Percentiles rank a stretch among this genome's conserved stretches.
phyloP scores from a whole-genome alignment of 2,888 invertebrate species.

The Polietes domitor region DNA sequence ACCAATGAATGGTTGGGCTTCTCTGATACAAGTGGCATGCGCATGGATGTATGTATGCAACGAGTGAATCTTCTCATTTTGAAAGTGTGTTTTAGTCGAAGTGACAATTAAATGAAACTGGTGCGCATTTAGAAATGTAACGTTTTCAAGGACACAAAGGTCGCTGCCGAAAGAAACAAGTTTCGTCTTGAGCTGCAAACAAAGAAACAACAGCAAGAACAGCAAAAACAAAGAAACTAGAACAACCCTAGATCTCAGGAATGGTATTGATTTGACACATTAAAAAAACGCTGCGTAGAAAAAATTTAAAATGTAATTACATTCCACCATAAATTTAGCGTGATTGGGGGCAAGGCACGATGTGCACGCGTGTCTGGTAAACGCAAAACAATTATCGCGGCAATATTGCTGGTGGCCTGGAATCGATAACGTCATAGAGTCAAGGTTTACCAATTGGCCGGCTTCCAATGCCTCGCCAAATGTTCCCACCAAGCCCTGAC shows the following conservation, averaged over 20 bases:
- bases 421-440: too few relatives aligned
- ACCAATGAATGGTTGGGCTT: neutral
- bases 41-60: too few relatives aligned
- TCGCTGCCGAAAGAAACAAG: neutral
- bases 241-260: neutral
- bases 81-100: neutral
- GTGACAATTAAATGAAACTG: constrained; percentile 12
- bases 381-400: too few relatives aligned
- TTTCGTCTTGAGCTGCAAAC: neutral
- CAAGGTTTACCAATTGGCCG: too few relatives aligned
- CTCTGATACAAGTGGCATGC: neutral
- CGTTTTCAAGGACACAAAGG: constrained; percentile 31
- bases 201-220: neutral
- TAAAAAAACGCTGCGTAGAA: neutral
- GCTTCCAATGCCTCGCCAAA: too few relatives aligned
- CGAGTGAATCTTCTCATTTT: neutral
- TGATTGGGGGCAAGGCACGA: too few relatives aligned
- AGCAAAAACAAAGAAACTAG: constrained; percentile 22
- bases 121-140: neutral
- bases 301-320: too few relatives aligned
- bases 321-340: too few relatives aligned
- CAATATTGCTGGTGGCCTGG: too few relatives aligned
- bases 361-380: too few relatives aligned
- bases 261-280: neutral
- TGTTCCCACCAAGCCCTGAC: too few relatives aligned